A percentile compares a stretch with the other conserved stretches of the same genome.
These are phyloP conservation scores for Drosophila merina DNA, from an alignment of 2,888 invertebrate species.

Conservation along the genomic window DNA sequence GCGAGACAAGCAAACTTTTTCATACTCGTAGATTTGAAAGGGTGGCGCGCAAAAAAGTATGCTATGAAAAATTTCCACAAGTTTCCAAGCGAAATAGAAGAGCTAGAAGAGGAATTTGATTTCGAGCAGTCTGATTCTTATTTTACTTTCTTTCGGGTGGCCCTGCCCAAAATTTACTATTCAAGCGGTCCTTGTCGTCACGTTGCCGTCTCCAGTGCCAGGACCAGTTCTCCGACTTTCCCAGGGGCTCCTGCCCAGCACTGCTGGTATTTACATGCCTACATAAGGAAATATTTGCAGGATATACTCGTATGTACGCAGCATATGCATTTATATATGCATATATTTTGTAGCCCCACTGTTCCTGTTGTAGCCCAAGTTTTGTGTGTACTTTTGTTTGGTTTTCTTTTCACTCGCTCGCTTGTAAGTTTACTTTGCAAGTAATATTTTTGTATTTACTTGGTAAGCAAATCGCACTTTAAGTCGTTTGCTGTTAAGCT, in stretches of 20 bases:
- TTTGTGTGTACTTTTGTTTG: conserved; percentile 69
- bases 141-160: background rate
- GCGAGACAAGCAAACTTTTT: conserved; percentile 15
- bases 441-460: conserved; percentile 53
- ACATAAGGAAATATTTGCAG: conserved; percentile 76
- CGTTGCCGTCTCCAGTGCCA: conserved; percentile 19
- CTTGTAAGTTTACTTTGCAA: conserved; percentile 58
- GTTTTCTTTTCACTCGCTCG: conserved; percentile 48
- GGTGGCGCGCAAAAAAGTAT: conserved; percentile 22
- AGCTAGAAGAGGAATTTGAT: conserved; percentile 9
- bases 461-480: conserved; percentile 21
- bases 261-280: conserved; percentile 63
- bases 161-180: conserved; percentile 9
- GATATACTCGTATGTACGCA: conserved; percentile 11
- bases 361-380: conserved; percentile 25
- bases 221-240: background rate
- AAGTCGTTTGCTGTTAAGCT: conserved; percentile 20
- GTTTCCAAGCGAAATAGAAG: background rate
- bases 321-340: conserved; percentile 25
- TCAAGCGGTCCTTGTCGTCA: conserved; percentile 29
- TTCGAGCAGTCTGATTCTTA: background rate
- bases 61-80: conserved; percentile 10
- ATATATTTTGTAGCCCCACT: conserved; percentile 39
- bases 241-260: conserved; percentile 28
- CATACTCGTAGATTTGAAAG: conserved; percentile 3